phyloP scores from a whole-genome alignment of 2,888 invertebrate genomes.

The Aporophyla lueneburgensis region DNA sequence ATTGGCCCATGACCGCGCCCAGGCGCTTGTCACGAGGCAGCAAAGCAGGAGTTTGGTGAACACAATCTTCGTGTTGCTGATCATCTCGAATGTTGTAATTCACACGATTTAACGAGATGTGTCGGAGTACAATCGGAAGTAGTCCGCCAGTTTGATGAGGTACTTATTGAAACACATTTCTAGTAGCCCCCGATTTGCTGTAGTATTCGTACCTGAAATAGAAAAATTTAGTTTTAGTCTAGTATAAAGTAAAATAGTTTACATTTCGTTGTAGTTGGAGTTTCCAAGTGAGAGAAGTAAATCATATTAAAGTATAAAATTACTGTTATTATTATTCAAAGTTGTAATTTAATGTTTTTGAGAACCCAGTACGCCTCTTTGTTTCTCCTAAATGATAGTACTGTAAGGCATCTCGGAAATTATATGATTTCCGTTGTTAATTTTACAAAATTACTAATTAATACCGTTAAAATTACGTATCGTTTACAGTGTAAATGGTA shows the following conservation, averaged over 20 bases:
- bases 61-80: conserved; percentile 83
- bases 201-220: conserved; percentile 79
- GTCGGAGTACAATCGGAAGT: conserved; percentile 81
- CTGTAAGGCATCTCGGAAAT: not conserved
- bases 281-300: not conserved
- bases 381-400: not conserved
- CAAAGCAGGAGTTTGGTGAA: conserved; percentile 86
- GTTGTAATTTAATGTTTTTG: not conserved
- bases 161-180: conserved; percentile 88
- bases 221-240: conserved; percentile 44
- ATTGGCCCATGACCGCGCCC: conserved; percentile 88
- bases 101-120: conserved; percentile 76
- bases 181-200: conserved; percentile 69
- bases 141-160: conserved; percentile 85
- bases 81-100: conserved; percentile 77
- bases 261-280: not conserved
- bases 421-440: conserved; percentile 24
- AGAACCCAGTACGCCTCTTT: not conserved
- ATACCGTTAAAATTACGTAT: conserved; percentile 50
- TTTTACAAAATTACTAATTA: conserved; percentile 40
- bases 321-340: not conserved
- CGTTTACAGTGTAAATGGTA: conserved; percentile 45
- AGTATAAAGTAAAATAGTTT: not conserved
- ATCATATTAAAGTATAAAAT: not conserved
- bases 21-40: conserved; percentile 79